These are phyloP conservation scores for Paratilapia polleni DNA, from an alignment of 2,113 vertebrate genomes.

Conservation along the genomic window DNA sequence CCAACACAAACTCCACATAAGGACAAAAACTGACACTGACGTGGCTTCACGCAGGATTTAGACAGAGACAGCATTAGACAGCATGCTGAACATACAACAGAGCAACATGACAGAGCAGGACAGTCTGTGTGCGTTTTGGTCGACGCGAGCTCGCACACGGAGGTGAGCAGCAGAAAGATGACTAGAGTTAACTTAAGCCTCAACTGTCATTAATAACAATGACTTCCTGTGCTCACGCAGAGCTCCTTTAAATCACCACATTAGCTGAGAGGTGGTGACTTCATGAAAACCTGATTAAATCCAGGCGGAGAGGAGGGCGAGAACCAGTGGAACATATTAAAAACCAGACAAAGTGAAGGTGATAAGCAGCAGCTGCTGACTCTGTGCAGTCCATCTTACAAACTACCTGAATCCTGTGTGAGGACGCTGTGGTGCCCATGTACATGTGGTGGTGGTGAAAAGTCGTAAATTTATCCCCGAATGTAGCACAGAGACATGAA, in stretches of 20 bases:
- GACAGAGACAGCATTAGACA: no score
- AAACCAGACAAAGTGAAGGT: neutral
- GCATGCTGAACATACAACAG: neutral
- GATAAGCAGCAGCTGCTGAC: neutral
- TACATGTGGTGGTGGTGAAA: neutral
- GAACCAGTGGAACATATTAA: neutral
- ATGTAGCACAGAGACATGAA: neutral
- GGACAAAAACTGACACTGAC: neutral
- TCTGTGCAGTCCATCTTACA: neutral
- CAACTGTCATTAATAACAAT: neutral
- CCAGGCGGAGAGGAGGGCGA: rapidly evolving
- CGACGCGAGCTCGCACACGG: no score
- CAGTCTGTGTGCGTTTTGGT: no score
- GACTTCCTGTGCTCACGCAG: neutral
- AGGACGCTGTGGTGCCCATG: neutral
- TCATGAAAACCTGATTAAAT: neutral
- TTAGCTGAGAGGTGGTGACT: neutral
- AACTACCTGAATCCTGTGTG: neutral
- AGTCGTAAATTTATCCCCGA: neutral
- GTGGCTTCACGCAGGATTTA: no score
- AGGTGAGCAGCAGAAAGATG: neutral
- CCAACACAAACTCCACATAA: neutral
- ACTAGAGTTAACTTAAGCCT: neutral
- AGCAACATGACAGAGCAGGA: no score
- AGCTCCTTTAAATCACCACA: neutral